Conservation (phyloP, 2,113 vertebrate genomes). For the Rissa tridactyla region DNA sequence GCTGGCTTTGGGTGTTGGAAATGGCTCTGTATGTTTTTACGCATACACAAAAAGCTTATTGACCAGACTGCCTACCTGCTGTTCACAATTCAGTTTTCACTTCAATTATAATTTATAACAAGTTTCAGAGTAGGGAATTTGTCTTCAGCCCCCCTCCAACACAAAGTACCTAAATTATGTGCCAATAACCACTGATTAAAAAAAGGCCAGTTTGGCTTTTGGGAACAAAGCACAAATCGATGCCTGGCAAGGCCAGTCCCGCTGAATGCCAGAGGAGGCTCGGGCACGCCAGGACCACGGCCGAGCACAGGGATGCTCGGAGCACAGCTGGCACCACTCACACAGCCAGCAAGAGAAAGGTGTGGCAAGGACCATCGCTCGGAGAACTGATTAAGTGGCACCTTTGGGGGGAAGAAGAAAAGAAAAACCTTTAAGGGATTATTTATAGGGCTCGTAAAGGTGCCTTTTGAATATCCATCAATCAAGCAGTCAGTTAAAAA, state of each 20-base stretch:
- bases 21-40: neutral
- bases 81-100: neutral
- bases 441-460: slow-evolving; percentile 29
- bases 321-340: neutral
- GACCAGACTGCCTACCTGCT: neutral
- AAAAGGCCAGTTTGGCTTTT: neutral
- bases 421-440: neutral
- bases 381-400: neutral
- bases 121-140: neutral
- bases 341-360: neutral
- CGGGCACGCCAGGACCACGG: neutral
- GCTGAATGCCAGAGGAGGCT: neutral
- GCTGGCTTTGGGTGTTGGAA: neutral
- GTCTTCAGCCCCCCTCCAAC: neutral
- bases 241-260: neutral
- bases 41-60: neutral
- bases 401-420: neutral
- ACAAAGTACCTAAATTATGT: neutral
- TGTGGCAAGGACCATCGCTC: neutral
- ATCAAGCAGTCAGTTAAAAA: slow-evolving; percentile 32
- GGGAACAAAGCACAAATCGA: neutral
- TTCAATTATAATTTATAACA: neutral
- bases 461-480: slow-evolving; percentile 46
- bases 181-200: neutral
- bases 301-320: neutral